Evolutionary conservation across 2,113 vertebrate genomes (phyloP).

Genomic region (Psephotus haematonotus): DNA sequence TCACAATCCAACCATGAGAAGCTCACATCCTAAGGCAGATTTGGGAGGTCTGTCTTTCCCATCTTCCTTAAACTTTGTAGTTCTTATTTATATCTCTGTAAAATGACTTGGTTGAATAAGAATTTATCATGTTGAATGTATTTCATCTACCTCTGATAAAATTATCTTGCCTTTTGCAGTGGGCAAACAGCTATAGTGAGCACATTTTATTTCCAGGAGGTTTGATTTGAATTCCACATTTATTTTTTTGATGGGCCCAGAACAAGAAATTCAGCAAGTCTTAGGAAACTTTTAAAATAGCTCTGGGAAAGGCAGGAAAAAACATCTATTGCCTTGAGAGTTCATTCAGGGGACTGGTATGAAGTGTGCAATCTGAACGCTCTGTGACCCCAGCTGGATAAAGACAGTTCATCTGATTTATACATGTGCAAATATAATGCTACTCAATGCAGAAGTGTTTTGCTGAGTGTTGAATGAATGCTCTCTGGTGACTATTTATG

Average conservation of each 20-base stretch:
- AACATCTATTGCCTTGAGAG: accelerated
- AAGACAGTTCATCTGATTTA: background rate
- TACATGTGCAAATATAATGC: background rate
- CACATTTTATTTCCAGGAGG: background rate
- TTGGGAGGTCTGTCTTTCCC: background rate
- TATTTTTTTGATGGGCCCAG: background rate
- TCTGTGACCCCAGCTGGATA: background rate
- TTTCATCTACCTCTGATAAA: background rate
- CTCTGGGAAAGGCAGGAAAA: background rate
- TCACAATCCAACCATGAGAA: background rate
- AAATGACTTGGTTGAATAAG: background rate
- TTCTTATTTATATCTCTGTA: accelerated
- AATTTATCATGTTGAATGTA: background rate
- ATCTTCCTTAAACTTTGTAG: background rate
- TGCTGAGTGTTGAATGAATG: background rate
- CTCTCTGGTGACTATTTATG: conserved; percentile 17
- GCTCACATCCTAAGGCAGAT: background rate
- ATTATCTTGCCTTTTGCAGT: background rate
- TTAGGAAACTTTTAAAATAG: background rate
- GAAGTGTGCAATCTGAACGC: background rate
- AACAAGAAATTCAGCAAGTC: background rate
- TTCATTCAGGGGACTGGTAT: background rate
- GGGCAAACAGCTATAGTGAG: background rate
- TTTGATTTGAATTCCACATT: background rate
- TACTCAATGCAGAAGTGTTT: background rate